A percentile compares a stretch with the other conserved stretches of the same genome.
Conservation (phyloP, 2,113 vertebrate species). For the Rhinoptilus africanus region DNA sequence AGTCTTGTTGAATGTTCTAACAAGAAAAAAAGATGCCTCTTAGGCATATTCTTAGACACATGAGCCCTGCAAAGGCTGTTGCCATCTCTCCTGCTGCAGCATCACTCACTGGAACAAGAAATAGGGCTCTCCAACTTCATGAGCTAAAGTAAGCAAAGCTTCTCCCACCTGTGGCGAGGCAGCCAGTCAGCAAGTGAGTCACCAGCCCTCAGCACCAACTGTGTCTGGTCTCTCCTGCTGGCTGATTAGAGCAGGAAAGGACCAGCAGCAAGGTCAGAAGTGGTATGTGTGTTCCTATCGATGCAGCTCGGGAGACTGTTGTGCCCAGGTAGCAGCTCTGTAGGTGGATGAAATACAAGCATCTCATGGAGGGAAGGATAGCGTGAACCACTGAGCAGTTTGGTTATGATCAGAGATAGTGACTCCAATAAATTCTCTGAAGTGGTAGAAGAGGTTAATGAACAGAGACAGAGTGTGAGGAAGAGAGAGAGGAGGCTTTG, state of each 20-base stretch:
- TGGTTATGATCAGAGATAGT: neutral
- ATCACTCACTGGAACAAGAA: neutral
- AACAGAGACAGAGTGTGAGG: neutral
- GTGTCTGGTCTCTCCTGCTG: neutral
- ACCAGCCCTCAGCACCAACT: neutral
- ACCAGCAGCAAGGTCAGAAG: neutral
- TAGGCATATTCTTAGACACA: neutral
- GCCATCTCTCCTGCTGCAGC: neutral
- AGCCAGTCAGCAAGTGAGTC: neutral
- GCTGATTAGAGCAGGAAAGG: neutral
- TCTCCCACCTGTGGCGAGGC: neutral
- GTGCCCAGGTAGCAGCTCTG: neutral
- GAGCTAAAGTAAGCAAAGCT: neutral
- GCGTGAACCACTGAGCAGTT: neutral
- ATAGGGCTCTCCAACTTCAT: neutral
- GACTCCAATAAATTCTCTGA: neutral
- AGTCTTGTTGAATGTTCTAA: neutral
- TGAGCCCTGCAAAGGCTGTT: neutral
- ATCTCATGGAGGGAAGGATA: neutral
- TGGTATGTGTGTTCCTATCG: fast-evolving
- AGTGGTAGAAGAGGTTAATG: neutral
- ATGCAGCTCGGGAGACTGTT: neutral
- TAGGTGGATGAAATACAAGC: neutral
- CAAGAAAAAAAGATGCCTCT: neutral
- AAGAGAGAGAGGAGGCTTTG: neutral